These are phyloP conservation scores for Clavelina lepadiformis DNA, from an alignment of 23 tunicate genomes.

Conservation along the genomic window DNA sequence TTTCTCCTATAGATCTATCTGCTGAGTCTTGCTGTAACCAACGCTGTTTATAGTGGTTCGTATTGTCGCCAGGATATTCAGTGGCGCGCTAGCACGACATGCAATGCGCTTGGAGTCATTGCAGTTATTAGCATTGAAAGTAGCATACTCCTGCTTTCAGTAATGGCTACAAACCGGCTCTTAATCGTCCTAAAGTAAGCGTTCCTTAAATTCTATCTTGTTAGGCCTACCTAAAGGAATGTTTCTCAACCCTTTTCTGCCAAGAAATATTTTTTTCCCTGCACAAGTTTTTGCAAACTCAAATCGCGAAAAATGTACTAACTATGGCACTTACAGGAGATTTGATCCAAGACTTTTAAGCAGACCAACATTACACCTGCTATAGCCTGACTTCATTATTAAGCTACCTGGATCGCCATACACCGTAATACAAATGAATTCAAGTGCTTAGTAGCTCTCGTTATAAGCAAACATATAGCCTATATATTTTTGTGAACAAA, in stretches of 20 bases:
- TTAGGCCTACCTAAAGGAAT: not conserved
- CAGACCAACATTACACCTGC: too few species aligned
- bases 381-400: too few species aligned
- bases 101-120: slow-evolving; percentile 36
- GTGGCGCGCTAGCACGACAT: slow-evolving; percentile 37
- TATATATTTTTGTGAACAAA: too few species aligned
- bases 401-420: too few species aligned
- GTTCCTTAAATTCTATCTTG: not conserved
- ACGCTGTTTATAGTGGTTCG: slow-evolving; percentile 1
- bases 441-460: too few species aligned
- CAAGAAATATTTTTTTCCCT: too few species aligned
- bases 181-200: slow-evolving; percentile 23
- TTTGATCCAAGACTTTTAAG: too few species aligned
- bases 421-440: too few species aligned
- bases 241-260: not conserved
- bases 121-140: slow-evolving; percentile 40
- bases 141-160: slow-evolving; percentile 23
- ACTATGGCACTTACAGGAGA: too few species aligned
- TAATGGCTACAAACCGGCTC: slow-evolving; percentile 42
- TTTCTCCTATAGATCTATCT: slow-evolving; percentile 20
- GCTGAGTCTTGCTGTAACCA: slow-evolving; percentile 17
- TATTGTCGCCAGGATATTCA: slow-evolving; percentile 40
- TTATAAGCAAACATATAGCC: too few species aligned
- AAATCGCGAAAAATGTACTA: too few species aligned
- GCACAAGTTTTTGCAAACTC: too few species aligned